Evolutionary conservation across 2,113 vertebrate species (phyloP).

Genomic region (Herpailurus yagouaroundi): DNA sequence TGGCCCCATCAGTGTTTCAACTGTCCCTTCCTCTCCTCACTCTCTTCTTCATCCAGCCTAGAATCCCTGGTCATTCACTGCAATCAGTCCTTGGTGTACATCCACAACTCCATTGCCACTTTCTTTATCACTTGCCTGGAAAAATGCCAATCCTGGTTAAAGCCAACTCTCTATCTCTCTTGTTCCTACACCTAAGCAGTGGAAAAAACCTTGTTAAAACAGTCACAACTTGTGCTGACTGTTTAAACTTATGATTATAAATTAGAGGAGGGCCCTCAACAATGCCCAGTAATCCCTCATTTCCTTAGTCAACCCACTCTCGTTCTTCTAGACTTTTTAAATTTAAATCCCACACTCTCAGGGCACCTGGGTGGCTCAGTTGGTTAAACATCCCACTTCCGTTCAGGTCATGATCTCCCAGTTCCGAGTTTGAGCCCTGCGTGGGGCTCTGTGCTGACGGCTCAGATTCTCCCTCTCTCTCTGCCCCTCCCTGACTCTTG

Average conservation of each 20-base stretch:
- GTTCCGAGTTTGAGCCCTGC: no score
- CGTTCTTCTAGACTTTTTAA: background rate
- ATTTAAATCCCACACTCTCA: background rate
- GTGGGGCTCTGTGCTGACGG: no score
- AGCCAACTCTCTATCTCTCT: background rate
- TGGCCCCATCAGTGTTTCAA: background rate
- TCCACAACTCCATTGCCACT: background rate
- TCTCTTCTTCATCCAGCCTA: background rate
- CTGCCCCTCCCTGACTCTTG: no score
- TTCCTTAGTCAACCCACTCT: background rate
- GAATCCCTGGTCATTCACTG: background rate
- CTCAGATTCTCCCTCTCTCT: no score
- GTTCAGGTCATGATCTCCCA: no score
- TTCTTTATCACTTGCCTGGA: background rate
- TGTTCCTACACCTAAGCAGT: background rate
- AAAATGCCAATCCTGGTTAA: conserved; percentile 14
- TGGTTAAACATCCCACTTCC: no score
- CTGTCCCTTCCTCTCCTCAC: background rate
- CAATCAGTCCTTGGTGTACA: background rate
- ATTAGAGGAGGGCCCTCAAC: background rate
- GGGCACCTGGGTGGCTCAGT: no score
- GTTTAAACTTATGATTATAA: background rate
- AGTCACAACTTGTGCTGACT: background rate
- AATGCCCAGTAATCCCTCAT: background rate
- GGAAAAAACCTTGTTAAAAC: background rate